Conservation (phyloP, 2,113 vertebrate species). For the Tachuris rubrigastra region DNA sequence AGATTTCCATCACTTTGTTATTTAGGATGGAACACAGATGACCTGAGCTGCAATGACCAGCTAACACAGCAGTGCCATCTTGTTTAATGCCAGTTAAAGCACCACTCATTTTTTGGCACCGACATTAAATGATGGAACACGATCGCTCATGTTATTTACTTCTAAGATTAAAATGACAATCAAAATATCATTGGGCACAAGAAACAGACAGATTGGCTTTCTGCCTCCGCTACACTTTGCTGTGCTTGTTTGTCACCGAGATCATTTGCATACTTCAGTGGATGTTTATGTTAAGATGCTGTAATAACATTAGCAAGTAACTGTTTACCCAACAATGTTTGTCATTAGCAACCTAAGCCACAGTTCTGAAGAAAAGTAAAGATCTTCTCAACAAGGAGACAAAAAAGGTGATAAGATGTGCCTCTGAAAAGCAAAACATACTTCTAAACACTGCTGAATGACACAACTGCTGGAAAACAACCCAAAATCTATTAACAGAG, state of each 20-base stretch:
- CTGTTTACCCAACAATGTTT: background rate
- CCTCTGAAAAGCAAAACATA: background rate
- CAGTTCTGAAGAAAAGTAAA: background rate
- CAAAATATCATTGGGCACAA: slow-evolving; percentile 45
- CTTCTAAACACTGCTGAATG: background rate
- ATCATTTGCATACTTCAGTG: slow-evolving; percentile 21
- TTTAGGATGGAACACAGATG: background rate
- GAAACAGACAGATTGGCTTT: slow-evolving; percentile 26
- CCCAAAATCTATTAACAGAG: background rate
- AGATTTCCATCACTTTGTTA: background rate
- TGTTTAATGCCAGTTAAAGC: background rate
- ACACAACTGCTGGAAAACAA: background rate
- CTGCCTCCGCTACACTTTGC: slow-evolving; percentile 4
- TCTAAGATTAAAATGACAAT: slow-evolving; percentile 52
- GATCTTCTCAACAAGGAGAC: background rate
- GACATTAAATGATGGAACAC: background rate
- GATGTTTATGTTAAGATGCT: slow-evolving; percentile 6
- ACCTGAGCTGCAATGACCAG: background rate
- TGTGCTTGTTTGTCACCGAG: background rate
- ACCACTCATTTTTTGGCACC: background rate
- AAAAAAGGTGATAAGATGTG: background rate
- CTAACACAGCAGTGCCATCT: background rate
- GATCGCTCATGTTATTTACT: slow-evolving; percentile 29
- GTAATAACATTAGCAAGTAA: background rate
- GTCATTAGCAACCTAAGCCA: background rate